A percentile compares a stretch with the other conserved stretches of the same genome.
phyloP scores from a whole-genome alignment of 2,888 invertebrate genomes.

The Trachelus troglodyta region DNA sequence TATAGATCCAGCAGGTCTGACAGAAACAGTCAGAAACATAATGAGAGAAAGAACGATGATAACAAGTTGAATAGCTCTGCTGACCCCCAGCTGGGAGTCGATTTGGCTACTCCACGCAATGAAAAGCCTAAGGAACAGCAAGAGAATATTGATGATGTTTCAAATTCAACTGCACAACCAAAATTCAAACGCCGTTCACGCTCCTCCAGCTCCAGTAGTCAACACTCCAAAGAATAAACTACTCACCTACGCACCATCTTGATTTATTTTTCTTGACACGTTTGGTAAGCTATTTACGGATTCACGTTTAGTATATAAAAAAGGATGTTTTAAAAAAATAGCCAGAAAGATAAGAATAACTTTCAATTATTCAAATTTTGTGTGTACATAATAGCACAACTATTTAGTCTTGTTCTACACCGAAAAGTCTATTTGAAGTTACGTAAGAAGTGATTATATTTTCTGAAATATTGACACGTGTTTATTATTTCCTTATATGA shows the following conservation, averaged over 20 bases:
- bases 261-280: neutral
- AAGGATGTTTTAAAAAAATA: neutral
- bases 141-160: conserved; percentile 22
- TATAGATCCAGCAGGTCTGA: conserved; percentile 42
- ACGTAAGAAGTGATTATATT: neutral
- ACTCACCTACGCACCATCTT: neutral
- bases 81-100: conserved; percentile 36
- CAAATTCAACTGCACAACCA: conserved; percentile 39
- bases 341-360: neutral
- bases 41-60: conserved; percentile 46
- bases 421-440: neutral
- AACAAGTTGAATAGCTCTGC: conserved; percentile 39
- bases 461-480: neutral
- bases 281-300: neutral
- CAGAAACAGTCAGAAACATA: conserved; percentile 41
- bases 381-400: neutral
- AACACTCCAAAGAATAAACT: conserved; percentile 49
- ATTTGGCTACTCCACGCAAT: conserved; percentile 28
- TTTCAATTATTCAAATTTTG: neutral
- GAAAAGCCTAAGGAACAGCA: conserved; percentile 33
- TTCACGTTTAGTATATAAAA: neutral
- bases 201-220: conserved; percentile 54
- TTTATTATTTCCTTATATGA: neutral
- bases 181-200: conserved; percentile 57
- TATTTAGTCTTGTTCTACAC: neutral